Base-by-base conservation (phyloP, 2,113 vertebrate species). In the Tympanuchus pallidicinctus region DNA sequence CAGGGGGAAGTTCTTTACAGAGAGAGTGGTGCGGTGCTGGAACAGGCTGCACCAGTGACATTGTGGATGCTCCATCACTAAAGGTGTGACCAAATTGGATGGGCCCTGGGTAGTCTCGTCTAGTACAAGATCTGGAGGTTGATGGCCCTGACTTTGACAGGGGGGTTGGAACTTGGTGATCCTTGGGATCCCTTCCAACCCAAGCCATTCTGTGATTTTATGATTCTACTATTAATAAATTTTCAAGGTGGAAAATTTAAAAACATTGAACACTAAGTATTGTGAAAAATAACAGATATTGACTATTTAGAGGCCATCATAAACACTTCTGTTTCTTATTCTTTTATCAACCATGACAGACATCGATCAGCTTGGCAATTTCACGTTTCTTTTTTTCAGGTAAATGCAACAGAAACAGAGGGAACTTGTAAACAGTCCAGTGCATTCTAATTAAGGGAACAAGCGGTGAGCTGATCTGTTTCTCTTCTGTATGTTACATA, bases 331-430 rank as follows among this genome's bases (percentile, higher is more conserved):
- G 6, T 80, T 89, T 91, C 42, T 88, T 76, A 54, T 82, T 91
- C 63, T 82, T 21, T 73, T 89, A 64, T 95, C 54, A 63, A 20
- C 38, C 30, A 38, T 63, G 30, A 45, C 69, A 72, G 27, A 28
- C 24, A 18, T 32, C 82, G 22, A 67, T 82, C 36, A 82, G 8
- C 1, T 1, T 22, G n/a, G 28, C 32, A 6, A 0, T 0, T 69
- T 66, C 7, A 1, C 6, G 12, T 32, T 77, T 77, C 50, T 83
- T 4, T 80, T 80, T 93, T 90, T 13, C 57, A 83, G 42, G 24
- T 38, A 8, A 4, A 4, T 52, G 22, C 42, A 80, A 82, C 8
- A 80, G 16, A 17, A 77, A 32, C 3, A 63, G 43, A 64, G 5
- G 19, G 34, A 7, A 64, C 5, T 38, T 88, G 13, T 36, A 80